Evolutionary conservation across 2,113 vertebrate species (phyloP), one percentile per base, ranked within the genome.

Genomic region (Spermophilus dauricus): DNA sequence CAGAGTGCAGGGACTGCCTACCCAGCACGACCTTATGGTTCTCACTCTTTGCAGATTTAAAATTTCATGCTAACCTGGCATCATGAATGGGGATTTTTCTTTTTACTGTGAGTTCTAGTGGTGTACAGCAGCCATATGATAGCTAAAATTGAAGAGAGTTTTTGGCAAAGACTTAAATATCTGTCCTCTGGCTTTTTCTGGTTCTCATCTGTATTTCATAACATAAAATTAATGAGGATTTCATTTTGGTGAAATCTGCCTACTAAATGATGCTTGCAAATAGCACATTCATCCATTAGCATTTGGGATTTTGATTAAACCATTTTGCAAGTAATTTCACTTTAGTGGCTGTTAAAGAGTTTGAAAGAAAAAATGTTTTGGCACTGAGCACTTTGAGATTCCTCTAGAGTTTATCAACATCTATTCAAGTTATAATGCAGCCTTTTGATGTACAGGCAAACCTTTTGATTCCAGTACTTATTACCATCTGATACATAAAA

Each of bases 281-380:
- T 67, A 96, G 91, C 72, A 95, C 86, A 75, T 53, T 97, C 82
- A 82, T 90, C 53, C 75, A 51, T 96, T 95, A 97, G 94, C 87
- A 84, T 95, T 95, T 95, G 69, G 85, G 39, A 65, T 96, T 95
- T 92, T 95, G 94, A 97, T 96, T 90, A 96, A 96, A 72, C 76
- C 69, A 80, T 92, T 97, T 80, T 96, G 51, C 34, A 85, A 97
- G 93, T 89, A 82, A 96, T 95, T 96, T 97, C 61, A 86, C 13
- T 67, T 95, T 80, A 58, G 84, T 61, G 42, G 42, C 61, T 87
- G 8, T 91, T 90, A 85, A 89, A 96, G 61, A 91, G 65, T 87
- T 95, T 86, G 67, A 91, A 87, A 94, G 76, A 48, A 73, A 96
- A 97, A 96, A 75, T 53, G 39, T 88, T 95, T 65, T 84, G 70